A percentile compares a stretch with the other conserved stretches of the same genome.
Evolutionary conservation across 1,140 invertebrate genomes (phyloP).

Genomic region (Fopius arisanus): DNA sequence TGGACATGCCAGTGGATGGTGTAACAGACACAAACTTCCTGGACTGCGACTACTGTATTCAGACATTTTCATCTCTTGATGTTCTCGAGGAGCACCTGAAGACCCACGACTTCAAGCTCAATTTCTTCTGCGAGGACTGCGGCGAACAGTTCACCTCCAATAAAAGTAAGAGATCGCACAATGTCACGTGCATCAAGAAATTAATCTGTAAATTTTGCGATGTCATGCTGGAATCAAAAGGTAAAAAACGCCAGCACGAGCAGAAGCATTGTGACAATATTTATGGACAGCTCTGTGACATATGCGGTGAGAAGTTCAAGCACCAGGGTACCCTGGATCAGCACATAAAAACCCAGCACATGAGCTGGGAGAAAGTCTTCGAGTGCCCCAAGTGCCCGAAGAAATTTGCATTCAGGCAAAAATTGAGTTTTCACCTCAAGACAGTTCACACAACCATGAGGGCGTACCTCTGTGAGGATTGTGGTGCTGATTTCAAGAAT

Average conservation of each 20-base stretch:
- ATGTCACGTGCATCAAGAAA: conserved; percentile 53
- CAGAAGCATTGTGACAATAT: conserved; percentile 61
- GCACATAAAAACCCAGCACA: conserved; percentile 59
- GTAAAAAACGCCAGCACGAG: conserved; percentile 61
- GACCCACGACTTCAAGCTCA: conserved; percentile 56
- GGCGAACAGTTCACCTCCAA: conserved; percentile 55
- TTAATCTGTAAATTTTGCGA: conserved; percentile 57
- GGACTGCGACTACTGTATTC: conserved; percentile 59
- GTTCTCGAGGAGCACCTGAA: conserved; percentile 56
- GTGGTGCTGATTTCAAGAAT: conserved; percentile 63
- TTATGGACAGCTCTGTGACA: conserved; percentile 59
- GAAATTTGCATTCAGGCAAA: conserved; percentile 63
- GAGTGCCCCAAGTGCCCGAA: conserved; percentile 62
- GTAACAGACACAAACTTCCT: conserved; percentile 42
- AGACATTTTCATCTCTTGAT: conserved; percentile 50
- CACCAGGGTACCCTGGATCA: conserved; percentile 61
- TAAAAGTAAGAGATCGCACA: conserved; percentile 56
- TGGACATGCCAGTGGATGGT: conserved; percentile 25
- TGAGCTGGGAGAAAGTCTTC: conserved; percentile 60
- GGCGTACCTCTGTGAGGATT: conserved; percentile 61
- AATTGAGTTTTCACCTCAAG: conserved; percentile 61
- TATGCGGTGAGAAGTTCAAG: conserved; percentile 62
- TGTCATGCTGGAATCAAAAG: conserved; percentile 53
- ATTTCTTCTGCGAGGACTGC: conserved; percentile 60
- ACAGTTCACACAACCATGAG: conserved; percentile 59